phyloP scores from a whole-genome alignment of 2,113 vertebrate species.

The Hippolais icterina region DNA sequence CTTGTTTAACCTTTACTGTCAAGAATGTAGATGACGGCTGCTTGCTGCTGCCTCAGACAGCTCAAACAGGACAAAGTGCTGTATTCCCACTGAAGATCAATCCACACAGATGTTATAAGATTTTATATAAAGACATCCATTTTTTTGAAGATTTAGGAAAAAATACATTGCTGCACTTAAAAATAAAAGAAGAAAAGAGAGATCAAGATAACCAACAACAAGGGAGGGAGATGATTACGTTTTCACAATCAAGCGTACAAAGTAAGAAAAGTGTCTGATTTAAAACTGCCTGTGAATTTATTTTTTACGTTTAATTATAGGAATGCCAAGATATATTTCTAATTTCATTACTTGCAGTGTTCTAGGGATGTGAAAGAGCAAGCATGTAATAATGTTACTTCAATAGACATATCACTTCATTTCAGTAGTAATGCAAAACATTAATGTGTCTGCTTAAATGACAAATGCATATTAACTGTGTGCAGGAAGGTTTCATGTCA shows the following conservation, averaged over 20 bases:
- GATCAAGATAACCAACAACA: background rate
- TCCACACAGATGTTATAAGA: background rate
- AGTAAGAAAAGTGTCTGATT: background rate
- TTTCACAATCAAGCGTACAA: background rate
- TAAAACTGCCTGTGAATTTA: background rate
- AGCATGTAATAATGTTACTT: background rate
- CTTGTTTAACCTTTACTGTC: background rate
- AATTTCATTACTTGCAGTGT: background rate
- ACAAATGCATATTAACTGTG: background rate
- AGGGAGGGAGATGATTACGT: accelerated
- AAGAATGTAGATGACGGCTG: accelerated
- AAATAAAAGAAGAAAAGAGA: background rate
- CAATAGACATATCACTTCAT: background rate
- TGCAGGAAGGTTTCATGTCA: background rate
- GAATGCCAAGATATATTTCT: background rate
- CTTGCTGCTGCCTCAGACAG: background rate
- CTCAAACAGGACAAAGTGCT: background rate
- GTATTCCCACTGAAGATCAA: background rate
- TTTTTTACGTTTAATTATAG: background rate
- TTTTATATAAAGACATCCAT: background rate
- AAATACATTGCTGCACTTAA: background rate
- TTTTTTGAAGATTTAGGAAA: background rate
- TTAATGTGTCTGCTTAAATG: background rate
- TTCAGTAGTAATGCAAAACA: background rate
- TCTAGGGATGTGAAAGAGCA: background rate